Percentiles rank a stretch among this genome's conserved stretches.
These are phyloP conservation scores for Andrena haemorrhoa DNA, from an alignment of 2,888 invertebrate genomes.

Conservation along the genomic window DNA sequence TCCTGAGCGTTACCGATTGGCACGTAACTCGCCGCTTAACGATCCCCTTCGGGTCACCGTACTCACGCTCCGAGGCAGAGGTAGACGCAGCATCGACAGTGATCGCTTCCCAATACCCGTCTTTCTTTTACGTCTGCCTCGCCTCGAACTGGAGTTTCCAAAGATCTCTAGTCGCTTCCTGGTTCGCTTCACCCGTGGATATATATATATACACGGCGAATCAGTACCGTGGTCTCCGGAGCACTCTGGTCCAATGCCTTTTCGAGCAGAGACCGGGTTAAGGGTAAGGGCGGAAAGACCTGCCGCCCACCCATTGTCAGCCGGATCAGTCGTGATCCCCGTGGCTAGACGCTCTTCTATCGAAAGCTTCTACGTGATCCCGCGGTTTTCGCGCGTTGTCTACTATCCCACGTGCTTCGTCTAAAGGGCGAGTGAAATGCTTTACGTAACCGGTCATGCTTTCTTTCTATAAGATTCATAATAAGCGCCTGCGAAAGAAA, in stretches of 20 bases:
- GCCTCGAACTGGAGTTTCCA: constrained; percentile 13
- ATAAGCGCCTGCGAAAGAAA: constrained; percentile 55
- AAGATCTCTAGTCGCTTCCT: not conserved
- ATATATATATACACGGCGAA: no score
- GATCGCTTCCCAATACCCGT: constrained; percentile 65
- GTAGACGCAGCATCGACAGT: constrained; percentile 39
- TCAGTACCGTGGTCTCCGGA: no score
- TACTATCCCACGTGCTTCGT: constrained; percentile 23
- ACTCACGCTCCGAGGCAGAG: constrained; percentile 61
- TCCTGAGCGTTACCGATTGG: constrained; percentile 63
- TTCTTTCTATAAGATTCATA: constrained; percentile 50
- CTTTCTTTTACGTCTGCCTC: constrained; percentile 33
- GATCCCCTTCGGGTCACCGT: constrained; percentile 64
- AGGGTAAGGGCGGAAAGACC: no score
- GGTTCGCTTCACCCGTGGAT: not conserved
- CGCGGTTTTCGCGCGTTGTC: not conserved
- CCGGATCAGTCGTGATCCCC: no score
- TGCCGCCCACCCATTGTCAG: no score
- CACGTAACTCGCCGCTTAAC: constrained; percentile 70
- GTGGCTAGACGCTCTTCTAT: not conserved
- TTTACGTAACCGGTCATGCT: constrained; percentile 55
- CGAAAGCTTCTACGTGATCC: constrained; percentile 8
- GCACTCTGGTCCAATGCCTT: no score
- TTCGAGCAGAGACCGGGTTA: no score
- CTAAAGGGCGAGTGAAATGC: constrained; percentile 53